A percentile compares a stretch with the other conserved stretches of the same genome.
These are phyloP conservation scores for Epizoanthus illoricatus DNA, from an alignment of 92 coral and sea anemone species.

Conservation along the genomic window DNA sequence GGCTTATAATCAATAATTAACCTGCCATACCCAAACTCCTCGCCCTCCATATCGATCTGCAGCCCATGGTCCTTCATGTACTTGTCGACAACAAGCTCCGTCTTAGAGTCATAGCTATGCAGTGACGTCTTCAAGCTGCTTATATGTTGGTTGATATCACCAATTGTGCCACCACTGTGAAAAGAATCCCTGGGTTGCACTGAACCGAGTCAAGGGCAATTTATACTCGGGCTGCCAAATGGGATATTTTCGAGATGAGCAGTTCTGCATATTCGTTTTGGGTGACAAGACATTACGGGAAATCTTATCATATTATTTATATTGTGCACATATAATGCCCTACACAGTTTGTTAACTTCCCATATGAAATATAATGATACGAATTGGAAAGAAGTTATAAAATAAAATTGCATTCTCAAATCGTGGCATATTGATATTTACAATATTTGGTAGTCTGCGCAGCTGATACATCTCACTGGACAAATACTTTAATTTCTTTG, in stretches of 20 bases:
- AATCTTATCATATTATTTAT: no score
- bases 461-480: no score
- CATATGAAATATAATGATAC: no score
- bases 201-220: slow-evolving; percentile 17
- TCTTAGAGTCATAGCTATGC: slow-evolving; percentile 61
- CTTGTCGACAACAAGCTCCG: slow-evolving; percentile 88
- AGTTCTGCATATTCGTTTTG: no score
- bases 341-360: no score
- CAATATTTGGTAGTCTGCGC: no score
- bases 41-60: slow-evolving; percentile 73
- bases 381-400: no score
- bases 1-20: slow-evolving; percentile 84
- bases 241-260: not conserved
- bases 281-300: not conserved
- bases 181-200: slow-evolving; percentile 47
- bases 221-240: not conserved
- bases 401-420: no score
- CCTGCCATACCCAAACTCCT: slow-evolving; percentile 90
- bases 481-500: no score
- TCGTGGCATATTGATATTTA: no score
- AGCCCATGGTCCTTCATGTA: slow-evolving; percentile 73
- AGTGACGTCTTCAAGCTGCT: slow-evolving; percentile 68
- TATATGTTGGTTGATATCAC: slow-evolving; percentile 82
- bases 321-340: no score
- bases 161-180: slow-evolving; percentile 83